These are phyloP conservation scores for Dolichomitus sp. DNA, from an alignment of 2,888 invertebrate species.

Conservation along the genomic window DNA sequence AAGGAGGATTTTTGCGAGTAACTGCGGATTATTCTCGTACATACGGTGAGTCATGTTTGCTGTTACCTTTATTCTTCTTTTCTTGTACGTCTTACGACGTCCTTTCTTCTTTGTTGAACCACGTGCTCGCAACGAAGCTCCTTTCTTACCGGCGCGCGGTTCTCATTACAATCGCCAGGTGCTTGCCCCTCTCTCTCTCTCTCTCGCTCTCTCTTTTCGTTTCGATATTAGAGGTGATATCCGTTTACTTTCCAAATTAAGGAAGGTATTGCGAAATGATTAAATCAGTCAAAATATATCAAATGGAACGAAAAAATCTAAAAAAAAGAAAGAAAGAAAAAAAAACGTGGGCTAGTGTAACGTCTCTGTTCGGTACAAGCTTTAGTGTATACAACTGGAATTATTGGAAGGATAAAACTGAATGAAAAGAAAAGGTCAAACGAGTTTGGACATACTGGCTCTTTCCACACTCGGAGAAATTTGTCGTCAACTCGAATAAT, in stretches of 20 bases:
- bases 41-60: constrained; percentile 78
- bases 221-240: no score
- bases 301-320: no score
- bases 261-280: no score
- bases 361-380: no score
- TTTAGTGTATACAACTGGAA: no score
- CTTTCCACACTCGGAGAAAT: no score
- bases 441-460: neutral
- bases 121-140: neutral
- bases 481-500: no score
- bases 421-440: constrained; percentile 3
- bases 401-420: neutral
- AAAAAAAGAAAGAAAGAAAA: no score
- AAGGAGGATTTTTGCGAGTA: constrained; percentile 74
- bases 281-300: no score
- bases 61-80: constrained; percentile 19
- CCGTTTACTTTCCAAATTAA: no score
- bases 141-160: neutral
- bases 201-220: no score
- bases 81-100: neutral
- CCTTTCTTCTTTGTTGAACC: constrained; percentile 22
- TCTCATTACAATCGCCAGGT: constrained; percentile 18
- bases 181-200: neutral
- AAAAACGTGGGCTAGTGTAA: no score
- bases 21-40: constrained; percentile 82